These are phyloP conservation scores for Alsophila aescularia DNA, from an alignment of 2,888 invertebrate species.

Conservation along the genomic window DNA sequence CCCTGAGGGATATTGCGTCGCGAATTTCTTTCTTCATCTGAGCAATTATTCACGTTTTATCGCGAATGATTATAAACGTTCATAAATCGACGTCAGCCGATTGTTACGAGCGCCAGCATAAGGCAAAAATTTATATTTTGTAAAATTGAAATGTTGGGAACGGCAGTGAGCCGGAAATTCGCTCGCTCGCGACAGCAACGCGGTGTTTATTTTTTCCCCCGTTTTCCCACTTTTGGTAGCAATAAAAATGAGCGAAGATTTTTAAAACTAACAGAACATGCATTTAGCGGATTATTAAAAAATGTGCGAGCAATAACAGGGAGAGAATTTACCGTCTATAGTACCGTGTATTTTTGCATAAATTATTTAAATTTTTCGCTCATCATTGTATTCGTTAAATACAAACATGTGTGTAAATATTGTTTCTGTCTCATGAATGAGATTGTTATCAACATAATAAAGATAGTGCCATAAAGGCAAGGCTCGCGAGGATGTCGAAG, in stretches of 20 bases:
- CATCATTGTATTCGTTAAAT: conserved; percentile 6
- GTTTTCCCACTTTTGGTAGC: conserved; percentile 61
- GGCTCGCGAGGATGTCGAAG: conserved; percentile 20
- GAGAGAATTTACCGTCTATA: neutral
- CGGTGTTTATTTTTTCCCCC: conserved; percentile 62
- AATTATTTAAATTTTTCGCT: neutral
- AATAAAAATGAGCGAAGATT: conserved; percentile 57
- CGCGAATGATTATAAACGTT: conserved; percentile 21
- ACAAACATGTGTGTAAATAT: conserved; percentile 15
- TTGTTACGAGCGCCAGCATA: conserved; percentile 47
- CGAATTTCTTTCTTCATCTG: conserved; percentile 4
- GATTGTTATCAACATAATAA: conserved; percentile 10
- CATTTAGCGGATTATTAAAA: conserved; percentile 31
- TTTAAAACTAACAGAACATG: conserved; percentile 49
- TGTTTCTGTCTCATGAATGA: conserved; percentile 2
- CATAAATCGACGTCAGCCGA: conserved; percentile 50
- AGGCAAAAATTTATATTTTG: conserved; percentile 61
- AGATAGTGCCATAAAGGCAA: conserved; percentile 7
- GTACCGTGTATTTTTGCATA: neutral
- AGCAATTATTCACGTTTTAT: conserved; percentile 15
- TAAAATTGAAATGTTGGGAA: conserved; percentile 68
- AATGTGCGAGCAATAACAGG: neutral
- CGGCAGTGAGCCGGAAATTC: conserved; percentile 71
- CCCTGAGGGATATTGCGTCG: neutral
- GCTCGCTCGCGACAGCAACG: conserved; percentile 56